These are phyloP conservation scores for Cisticola juncidis DNA, from an alignment of 2,113 vertebrate species.

Conservation along the genomic window DNA sequence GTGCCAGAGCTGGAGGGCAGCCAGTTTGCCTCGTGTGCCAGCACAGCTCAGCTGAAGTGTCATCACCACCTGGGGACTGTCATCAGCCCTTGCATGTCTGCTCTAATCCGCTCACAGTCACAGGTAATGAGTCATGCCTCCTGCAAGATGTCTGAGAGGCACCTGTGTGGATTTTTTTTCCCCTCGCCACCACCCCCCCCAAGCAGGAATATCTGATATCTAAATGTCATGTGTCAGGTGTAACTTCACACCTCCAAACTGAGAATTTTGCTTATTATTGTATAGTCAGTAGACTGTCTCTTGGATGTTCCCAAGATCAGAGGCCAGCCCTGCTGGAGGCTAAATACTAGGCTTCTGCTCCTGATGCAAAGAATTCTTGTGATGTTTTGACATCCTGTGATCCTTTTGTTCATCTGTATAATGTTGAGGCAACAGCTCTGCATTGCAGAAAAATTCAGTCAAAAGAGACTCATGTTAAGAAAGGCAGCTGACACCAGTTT, in stretches of 20 bases:
- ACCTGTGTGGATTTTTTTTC: neutral
- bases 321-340: conserved; percentile 42
- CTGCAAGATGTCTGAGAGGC: neutral
- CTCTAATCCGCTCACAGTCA: fast-evolving
- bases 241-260: conserved; percentile 7
- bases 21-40: neutral
- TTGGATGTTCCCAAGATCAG: conserved; percentile 34
- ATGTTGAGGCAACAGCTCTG: neutral
- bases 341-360: conserved; percentile 42
- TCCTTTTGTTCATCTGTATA: conserved; percentile 51
- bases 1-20: neutral
- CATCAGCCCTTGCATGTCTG: neutral
- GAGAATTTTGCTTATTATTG: conserved; percentile 24
- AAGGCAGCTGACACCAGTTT: conserved; percentile 28
- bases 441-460: conserved; percentile 32
- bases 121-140: neutral
- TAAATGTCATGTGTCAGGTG: neutral
- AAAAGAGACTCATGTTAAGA: conserved; percentile 27
- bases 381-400: conserved; percentile 52
- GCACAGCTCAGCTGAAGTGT: neutral
- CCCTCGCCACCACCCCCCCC: too few species aligned
- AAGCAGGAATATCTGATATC: neutral
- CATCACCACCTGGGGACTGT: neutral
- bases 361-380: neutral
- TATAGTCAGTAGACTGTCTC: neutral